Percentiles rank a stretch among this genome's conserved stretches.
phyloP scores from a whole-genome alignment of 2,113 vertebrate species.

The Nothobranchius furzeri region DNA sequence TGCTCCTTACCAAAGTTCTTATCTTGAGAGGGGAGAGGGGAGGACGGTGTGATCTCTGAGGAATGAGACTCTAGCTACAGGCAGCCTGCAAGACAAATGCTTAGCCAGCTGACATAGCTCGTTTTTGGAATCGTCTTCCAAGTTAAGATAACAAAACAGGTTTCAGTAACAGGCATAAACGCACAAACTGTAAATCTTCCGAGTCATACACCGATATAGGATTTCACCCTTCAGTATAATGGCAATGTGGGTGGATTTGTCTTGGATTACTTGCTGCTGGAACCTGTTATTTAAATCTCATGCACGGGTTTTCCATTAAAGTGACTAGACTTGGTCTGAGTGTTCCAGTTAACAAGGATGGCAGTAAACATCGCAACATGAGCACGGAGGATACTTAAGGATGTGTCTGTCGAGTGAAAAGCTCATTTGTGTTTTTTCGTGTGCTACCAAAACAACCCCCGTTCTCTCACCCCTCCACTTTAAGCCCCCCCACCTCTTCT shows the following conservation, averaged over 20 bases:
- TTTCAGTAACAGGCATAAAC: slow-evolving; percentile 19
- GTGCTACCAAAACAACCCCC: slow-evolving; percentile 62
- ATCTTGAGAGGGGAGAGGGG: slow-evolving; percentile 33
- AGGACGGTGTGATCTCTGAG: slow-evolving; percentile 35
- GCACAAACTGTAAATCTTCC: slow-evolving; percentile 50
- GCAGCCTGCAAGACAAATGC: slow-evolving; percentile 41
- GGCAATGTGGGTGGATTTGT: slow-evolving; percentile 23
- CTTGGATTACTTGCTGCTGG: slow-evolving; percentile 28
- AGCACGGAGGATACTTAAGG: slow-evolving; percentile 56
- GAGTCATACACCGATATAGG: slow-evolving; percentile 23
- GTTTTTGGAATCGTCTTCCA: slow-evolving; percentile 58
- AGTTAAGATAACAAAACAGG: slow-evolving; percentile 48
- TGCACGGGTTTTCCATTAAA: slow-evolving; percentile 44
- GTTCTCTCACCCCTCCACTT: slow-evolving; percentile 28
- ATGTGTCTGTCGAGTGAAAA: slow-evolving; percentile 71
- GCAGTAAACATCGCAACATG: slow-evolving; percentile 53
- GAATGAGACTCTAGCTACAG: slow-evolving; percentile 37
- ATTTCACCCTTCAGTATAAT: slow-evolving; percentile 38
- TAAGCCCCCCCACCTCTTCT: slow-evolving; percentile 19
- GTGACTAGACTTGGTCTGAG: slow-evolving; percentile 45
- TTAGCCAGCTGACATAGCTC: slow-evolving; percentile 48
- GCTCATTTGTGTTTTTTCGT: slow-evolving; percentile 74
- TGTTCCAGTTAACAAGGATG: slow-evolving; percentile 31
- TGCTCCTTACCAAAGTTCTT: slow-evolving; percentile 49
- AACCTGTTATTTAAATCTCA: slow-evolving; percentile 45